Evolutionary conservation across 2,797 vertebrate species (phyloP).

Genomic region (Centroberyx gerrardi): DNA sequence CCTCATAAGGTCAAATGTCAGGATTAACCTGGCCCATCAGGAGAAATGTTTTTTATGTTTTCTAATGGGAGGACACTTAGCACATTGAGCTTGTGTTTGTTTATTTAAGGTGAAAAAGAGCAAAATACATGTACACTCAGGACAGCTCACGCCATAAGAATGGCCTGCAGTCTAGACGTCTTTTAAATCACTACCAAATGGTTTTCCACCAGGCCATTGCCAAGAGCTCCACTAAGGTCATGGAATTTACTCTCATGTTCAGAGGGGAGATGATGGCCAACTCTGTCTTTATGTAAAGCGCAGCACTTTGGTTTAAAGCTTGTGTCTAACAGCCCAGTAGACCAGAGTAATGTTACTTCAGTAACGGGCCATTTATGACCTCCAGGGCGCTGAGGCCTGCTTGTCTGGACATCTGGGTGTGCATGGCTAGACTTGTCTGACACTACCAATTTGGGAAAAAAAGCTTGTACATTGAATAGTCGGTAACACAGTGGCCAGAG

Average conservation of each 20-base stretch:
- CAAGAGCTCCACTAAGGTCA: constrained; percentile 66
- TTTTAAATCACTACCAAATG: constrained; percentile 67
- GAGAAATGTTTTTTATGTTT: neutral
- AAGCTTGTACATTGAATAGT: neutral
- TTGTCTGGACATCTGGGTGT: constrained; percentile 49
- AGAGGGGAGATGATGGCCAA: constrained; percentile 24
- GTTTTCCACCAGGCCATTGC: constrained; percentile 68
- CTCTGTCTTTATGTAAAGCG: constrained; percentile 19
- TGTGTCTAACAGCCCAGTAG: constrained; percentile 17
- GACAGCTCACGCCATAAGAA: constrained; percentile 22
- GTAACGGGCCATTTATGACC: constrained; percentile 53
- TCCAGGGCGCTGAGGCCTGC: constrained; percentile 17
- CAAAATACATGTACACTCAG: constrained; percentile 5
- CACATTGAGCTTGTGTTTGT: neutral
- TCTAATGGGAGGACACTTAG: no score
- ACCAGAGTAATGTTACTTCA: constrained; percentile 42
- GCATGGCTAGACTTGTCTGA: constrained; percentile 29
- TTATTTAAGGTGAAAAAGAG: constrained; percentile 3
- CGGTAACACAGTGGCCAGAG: neutral
- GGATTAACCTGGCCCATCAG: neutral
- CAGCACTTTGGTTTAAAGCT: constrained; percentile 32
- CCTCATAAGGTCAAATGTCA: constrained; percentile 43
- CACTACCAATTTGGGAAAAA: neutral
- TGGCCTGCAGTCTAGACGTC: constrained; percentile 62
- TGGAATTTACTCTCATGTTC: constrained; percentile 69